Evolutionary conservation across 2,797 vertebrate species (phyloP), one percentile per base, ranked within the genome.

Genomic region (Streptopelia turtur): DNA sequence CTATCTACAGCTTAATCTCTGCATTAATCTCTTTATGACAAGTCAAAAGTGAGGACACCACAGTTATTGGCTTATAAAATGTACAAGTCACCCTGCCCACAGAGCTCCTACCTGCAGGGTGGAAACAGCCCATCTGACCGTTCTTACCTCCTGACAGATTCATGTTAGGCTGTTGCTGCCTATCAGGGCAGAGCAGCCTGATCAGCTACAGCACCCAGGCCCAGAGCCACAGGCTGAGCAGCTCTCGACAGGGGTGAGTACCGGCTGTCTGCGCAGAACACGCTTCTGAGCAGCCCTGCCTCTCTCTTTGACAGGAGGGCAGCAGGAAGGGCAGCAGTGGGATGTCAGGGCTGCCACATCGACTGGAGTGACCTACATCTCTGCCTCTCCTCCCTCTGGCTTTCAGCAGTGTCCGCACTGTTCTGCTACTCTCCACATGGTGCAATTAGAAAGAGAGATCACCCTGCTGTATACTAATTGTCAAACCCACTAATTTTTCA

Each of bases 341-440:
- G 55, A 49, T 70, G 80, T 66, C 83, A 95, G 74, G 93, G 93
- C 83, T 96, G 81, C 57, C 49, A 68, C 81, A 94, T 96, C 2
- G 68, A 96, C 83, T 90, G 3, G 3, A 55, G 27, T 89, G 96
- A 95, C 96, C 94, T 93, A 93, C 60, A 95, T 97, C 72, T n/a
- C 77, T 13, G 30, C 31, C 0, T 0, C 43, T 92, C 87, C 80
- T n/a, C 56, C 95, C 94, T 74, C 86, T 87, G 84, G 94, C 89
- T 25, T 88, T 70, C 77, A 64, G 52, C 31, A 33, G 18, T 56
- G 91, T 69, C 79, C 69, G 1, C 39, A 35, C 55, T 56, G 53
- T 35, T 61, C 79, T 93, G 65, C 33, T 71, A 28, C 64, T 68
- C 69, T 75, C 72, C 50, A 47, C 43, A 2, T 3, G 6, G n/a